Evolutionary conservation across 1,140 invertebrate species (phyloP).

Genomic region (Drosophila lini): DNA sequence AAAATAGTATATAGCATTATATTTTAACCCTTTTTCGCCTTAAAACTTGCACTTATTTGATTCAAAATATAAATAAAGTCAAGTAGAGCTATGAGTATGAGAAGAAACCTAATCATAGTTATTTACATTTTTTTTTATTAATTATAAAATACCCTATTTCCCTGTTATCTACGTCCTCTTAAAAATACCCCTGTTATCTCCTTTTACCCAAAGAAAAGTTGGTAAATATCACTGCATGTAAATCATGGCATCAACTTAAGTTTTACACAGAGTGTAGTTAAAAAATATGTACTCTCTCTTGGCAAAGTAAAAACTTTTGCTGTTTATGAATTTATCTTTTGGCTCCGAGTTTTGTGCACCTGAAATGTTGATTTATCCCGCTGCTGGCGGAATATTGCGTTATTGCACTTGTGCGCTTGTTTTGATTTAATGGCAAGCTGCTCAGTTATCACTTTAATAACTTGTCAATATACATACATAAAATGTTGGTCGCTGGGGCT

Average conservation of each 20-base stretch:
- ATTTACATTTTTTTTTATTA: neutral
- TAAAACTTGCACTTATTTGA: neutral
- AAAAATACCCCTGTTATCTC: neutral
- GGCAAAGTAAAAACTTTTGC: conserved; percentile 19
- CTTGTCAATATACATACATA: conserved; percentile 70
- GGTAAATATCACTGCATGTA: conserved; percentile 16
- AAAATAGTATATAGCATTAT: neutral
- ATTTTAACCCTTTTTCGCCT: neutral
- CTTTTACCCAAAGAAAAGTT: neutral
- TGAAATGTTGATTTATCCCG: conserved; percentile 21
- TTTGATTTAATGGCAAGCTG: conserved; percentile 66
- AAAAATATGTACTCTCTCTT: conserved; percentile 16
- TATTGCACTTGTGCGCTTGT: conserved; percentile 27
- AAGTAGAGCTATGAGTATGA: neutral
- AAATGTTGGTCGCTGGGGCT: conserved; percentile 37
- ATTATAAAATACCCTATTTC: neutral
- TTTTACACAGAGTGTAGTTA: conserved; percentile 18
- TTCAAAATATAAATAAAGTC: neutral
- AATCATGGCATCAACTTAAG: conserved; percentile 8
- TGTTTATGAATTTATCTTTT: conserved; percentile 32
- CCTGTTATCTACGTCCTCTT: too few species aligned
- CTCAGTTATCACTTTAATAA: conserved; percentile 73
- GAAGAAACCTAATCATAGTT: neutral
- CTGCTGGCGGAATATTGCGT: conserved; percentile 15
- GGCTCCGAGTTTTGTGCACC: conserved; percentile 16